Conservation (phyloP, 2,888 invertebrate species). For the Adelphocoris suturalis region DNA sequence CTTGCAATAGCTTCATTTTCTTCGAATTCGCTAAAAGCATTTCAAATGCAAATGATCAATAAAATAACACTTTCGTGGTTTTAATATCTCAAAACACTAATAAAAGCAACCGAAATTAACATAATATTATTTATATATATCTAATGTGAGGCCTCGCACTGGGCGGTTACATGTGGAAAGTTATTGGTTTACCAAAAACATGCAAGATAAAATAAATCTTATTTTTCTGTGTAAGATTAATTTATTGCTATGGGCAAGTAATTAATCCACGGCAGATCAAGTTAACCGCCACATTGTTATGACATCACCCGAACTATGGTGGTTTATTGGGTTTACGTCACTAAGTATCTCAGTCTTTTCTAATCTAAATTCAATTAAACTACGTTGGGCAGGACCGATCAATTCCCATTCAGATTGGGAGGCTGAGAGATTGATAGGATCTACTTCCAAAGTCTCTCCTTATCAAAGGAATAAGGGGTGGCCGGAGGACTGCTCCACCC, state of each 20-base stretch:
- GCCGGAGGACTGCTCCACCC: neutral
- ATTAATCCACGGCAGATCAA: neutral
- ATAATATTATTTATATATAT: no score
- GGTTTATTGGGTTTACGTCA: neutral
- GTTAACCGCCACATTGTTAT: neutral
- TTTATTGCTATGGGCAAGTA: neutral
- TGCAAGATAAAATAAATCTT: no score
- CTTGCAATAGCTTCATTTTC: no score
- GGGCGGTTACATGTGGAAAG: no score
- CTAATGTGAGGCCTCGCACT: no score
- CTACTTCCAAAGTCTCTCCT: slow-evolving; percentile 18
- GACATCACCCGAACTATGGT: neutral
- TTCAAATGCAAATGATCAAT: no score
- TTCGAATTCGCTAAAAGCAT: no score
- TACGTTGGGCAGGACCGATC: neutral
- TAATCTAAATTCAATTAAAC: neutral
- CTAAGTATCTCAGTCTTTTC: neutral
- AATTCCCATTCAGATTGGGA: neutral
- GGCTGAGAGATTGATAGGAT: slow-evolving; percentile 26
- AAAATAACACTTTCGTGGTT: no score
- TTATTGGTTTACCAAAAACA: no score
- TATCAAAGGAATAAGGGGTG: neutral
- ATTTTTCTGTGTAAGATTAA: no score
- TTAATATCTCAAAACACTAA: no score
- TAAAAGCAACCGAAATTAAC: no score